Evolutionary conservation across 2,113 vertebrate genomes (phyloP).

Genomic region (Hiodon tergisus): DNA sequence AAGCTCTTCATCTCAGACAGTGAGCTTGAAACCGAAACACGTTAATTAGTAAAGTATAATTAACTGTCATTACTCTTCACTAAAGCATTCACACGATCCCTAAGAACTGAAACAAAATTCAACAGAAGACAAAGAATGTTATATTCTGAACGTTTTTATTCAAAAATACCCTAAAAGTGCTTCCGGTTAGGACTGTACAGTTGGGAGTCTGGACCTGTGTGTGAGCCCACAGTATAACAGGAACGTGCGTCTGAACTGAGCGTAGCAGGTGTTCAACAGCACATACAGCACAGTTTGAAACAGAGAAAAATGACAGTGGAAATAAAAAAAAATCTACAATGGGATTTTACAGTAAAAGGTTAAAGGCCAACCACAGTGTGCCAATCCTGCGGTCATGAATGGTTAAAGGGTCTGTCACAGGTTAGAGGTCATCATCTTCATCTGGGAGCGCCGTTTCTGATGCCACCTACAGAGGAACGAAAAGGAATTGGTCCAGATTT

Average conservation of each 20-base stretch:
- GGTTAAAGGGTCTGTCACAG: constrained; percentile 43
- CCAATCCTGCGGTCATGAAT: constrained; percentile 40
- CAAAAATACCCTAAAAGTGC: too few relatives aligned
- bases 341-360: constrained; percentile 65
- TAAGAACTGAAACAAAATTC: too few relatives aligned
- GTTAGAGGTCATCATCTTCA: constrained; percentile 96
- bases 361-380: constrained; percentile 32
- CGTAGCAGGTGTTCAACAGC: background rate
- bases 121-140: too few relatives aligned
- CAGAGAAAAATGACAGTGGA: constrained; percentile 43
- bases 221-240: too few relatives aligned
- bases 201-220: too few relatives aligned
- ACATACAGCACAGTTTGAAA: constrained; percentile 44
- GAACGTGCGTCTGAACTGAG: background rate
- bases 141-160: too few relatives aligned
- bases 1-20: too few relatives aligned
- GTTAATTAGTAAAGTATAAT: too few relatives aligned
- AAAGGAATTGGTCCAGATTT: background rate
- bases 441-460: constrained; percentile 96
- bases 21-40: too few relatives aligned
- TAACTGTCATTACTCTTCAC: too few relatives aligned
- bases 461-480: constrained; percentile 68
- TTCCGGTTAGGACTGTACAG: too few relatives aligned
- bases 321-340: constrained; percentile 58
- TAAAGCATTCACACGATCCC: too few relatives aligned